Evolutionary conservation across 2,113 vertebrate genomes (phyloP), one percentile per base, ranked within the genome.

Genomic region (Festucalex cinctus): DNA sequence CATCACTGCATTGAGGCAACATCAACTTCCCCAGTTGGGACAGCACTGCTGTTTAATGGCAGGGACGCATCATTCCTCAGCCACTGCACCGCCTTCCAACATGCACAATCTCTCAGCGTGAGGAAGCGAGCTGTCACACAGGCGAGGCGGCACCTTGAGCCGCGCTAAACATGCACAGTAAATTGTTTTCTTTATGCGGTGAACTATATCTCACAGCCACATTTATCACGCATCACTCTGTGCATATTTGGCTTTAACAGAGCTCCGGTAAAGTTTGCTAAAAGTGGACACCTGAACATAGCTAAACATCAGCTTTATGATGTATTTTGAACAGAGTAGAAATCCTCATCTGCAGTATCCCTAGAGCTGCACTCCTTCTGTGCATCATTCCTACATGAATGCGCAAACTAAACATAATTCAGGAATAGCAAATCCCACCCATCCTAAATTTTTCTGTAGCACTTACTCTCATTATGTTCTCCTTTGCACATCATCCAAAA

Each of bases 1-100:
- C 85, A 82, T 84, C 76, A 84, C 66, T 4, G 66, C 74, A 36
- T 64, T 65, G 78, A 46, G 46, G 62, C 69, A 69, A 77, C 83
- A 80, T 85, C 74, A 77, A 76, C 79, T 76, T 78, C 74, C 77
- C 75, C 66, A 22, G 64, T 65, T 69, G 76, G 81, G 77, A 77
- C 77, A 63, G 73, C 71, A 73, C 75, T 56, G 54, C 66, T 73
- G 75, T 72, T 75, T 80, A 80, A 83, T 79, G 82, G 75, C 80
- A 63, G 43, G 74, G 81, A 76, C 63, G 82, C 68, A 74, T 85
- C 81, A 84, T 86, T 67, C 73, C 54, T 86, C 84, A 84, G 73
- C 75, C 43, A 4, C 65, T 66, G 81, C 78, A 36, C 63, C 75
- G 75, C 69, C 58, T 64, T 76, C 63, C 69, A 71, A 67, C 74